Evolutionary conservation across 2,888 invertebrate genomes (phyloP), one percentile per base, ranked within the genome.

Genomic region (Papilio demoleus): DNA sequence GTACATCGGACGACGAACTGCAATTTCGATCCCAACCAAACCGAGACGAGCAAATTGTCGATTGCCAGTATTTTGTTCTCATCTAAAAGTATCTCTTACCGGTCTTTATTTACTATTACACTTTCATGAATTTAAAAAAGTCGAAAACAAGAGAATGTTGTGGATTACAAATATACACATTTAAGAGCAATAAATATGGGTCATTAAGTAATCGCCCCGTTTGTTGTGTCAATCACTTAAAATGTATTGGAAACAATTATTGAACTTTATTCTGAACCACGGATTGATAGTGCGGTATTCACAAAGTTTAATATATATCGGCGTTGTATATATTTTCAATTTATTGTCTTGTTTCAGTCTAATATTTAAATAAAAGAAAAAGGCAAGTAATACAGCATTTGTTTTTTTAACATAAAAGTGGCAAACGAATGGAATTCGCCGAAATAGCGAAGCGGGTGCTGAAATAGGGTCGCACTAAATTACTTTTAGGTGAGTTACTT

Each of bases 21-120:
- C 61, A 61, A 61, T 61, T n/a, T 17, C 24, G 40, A 61, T 42
- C n/a, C 38, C 31, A 17, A 61, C 42, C 61, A 42, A 61, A 61
- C 42, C 40, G 42, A 61, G 61, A 42, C 40, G 61, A 45, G 19
- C 42, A 42, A 61, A 42, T 45, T 42, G 40, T 45, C 24, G 42
- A 61, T 61, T 61, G 31, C n/a, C 27, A 2, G 40, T 45, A 61
- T 31, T 61, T 61, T 5, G 27, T 24, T 42, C 40, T 45, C 42
- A 45, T 45, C 42, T 45, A 45, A 40, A 40, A 45, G 9, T 45
- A 19, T 19, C 42, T 45, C 9, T 45, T 45, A 2, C 9, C 42
- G 19, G 9, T 45, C 42, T 45, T 17, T 45, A 40, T 4, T 40
- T n/a, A 45, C 9, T 17, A 8, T 19, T 45, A 42, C 12, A 19